Conservation (phyloP, 2,113 vertebrate genomes). For the Dissostichus mawsoni region DNA sequence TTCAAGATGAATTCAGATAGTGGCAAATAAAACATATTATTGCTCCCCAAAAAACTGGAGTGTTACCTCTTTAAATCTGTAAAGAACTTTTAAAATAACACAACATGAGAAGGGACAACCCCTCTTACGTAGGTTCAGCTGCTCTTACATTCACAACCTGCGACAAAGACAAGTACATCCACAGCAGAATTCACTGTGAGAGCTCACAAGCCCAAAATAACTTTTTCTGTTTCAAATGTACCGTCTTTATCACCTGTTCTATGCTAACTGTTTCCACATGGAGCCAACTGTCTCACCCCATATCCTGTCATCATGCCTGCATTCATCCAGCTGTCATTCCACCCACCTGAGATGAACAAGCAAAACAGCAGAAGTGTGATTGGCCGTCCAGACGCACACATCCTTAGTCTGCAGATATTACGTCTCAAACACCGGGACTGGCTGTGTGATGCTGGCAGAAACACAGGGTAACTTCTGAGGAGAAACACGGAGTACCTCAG, state of each 20-base stretch:
- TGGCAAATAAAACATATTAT: neutral
- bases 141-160: neutral
- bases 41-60: neutral
- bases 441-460: conserved; percentile 10
- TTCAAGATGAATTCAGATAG: too few relatives aligned
- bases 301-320: neutral
- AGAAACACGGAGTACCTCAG: conserved; percentile 12
- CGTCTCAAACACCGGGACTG: neutral
- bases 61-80: neutral
- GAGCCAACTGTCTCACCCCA: too few relatives aligned
- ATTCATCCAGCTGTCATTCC: conserved; percentile 4
- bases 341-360: conserved; percentile 71
- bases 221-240: neutral
- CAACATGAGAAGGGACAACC: neutral
- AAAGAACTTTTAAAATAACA: neutral
- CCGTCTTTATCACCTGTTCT: neutral
- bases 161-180: neutral
- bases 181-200: neutral
- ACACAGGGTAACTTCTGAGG: conserved; percentile 38
- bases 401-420: conserved; percentile 47
- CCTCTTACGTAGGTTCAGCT: neutral
- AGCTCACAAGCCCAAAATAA: neutral
- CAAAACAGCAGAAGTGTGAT: conserved; percentile 43
- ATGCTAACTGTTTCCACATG: neutral
- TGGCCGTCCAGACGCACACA: conserved; percentile 46